Evolutionary conservation across 2,888 invertebrate genomes (phyloP).

Genomic region (Lepidonotus clava): DNA sequence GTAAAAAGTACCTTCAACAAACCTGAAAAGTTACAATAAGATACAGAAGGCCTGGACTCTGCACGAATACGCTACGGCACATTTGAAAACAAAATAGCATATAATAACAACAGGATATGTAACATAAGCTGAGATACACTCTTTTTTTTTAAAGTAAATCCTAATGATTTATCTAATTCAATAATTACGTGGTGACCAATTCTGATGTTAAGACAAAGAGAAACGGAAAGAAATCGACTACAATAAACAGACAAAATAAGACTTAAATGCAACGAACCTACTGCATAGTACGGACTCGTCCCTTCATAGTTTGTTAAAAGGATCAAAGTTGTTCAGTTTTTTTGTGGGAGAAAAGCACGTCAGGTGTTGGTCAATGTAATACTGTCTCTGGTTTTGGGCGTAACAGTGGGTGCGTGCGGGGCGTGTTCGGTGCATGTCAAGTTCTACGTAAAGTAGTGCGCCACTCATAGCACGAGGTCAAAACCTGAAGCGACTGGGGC

Average conservation of each 20-base stretch:
- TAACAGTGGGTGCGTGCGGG: background rate
- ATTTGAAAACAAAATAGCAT: too few species aligned
- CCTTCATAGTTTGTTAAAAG: background rate
- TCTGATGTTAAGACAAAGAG: background rate
- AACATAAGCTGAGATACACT: too few species aligned
- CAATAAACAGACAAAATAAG: background rate
- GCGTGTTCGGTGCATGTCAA: background rate
- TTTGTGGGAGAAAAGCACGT: background rate
- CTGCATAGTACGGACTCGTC: background rate
- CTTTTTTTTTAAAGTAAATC: too few species aligned
- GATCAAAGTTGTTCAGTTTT: background rate
- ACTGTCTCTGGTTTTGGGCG: constrained; percentile 23
- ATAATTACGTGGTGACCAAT: background rate
- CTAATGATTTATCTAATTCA: too few species aligned
- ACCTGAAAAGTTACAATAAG: too few species aligned
- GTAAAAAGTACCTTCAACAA: too few species aligned
- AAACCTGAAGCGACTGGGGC: background rate
- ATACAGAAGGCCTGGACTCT: too few species aligned
- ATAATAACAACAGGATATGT: too few species aligned
- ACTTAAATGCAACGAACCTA: background rate
- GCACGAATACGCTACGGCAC: too few species aligned
- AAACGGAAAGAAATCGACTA: background rate
- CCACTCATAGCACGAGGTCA: background rate
- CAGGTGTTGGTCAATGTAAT: background rate
- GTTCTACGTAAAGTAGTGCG: background rate